phyloP scores from a whole-genome alignment of 2,113 vertebrate genomes.

The Terrapene triunguis region DNA sequence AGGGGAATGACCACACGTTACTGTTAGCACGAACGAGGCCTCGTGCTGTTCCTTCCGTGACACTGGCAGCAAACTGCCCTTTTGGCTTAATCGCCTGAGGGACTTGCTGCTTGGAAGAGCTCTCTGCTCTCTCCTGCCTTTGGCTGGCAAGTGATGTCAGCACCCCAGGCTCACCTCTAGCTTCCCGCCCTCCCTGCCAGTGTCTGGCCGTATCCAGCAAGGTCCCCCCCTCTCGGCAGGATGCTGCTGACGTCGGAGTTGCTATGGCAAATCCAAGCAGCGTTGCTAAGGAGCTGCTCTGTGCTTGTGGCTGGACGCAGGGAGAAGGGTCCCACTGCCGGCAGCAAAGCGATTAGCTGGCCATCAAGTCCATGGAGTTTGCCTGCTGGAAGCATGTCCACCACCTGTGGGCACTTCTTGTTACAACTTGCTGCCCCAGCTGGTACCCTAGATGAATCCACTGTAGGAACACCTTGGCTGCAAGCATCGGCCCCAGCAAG shows the following conservation, averaged over 20 bases:
- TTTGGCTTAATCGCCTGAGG: neutral
- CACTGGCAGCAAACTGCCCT: neutral
- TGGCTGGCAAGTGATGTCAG: neutral
- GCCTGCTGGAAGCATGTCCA: neutral
- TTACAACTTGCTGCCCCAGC: neutral
- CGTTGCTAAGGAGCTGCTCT: neutral
- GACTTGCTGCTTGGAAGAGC: neutral
- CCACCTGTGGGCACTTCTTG: neutral
- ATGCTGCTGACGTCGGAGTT: neutral
- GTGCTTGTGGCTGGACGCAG: neutral
- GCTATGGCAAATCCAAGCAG: neutral
- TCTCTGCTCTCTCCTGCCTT: neutral
- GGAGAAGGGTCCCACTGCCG: neutral
- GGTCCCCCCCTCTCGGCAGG: neutral
- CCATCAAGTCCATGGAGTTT: neutral
- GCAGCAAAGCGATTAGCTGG: neutral
- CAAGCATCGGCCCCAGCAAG: neutral
- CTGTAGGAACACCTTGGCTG: neutral
- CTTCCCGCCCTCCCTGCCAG: neutral
- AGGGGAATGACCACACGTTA: neutral
- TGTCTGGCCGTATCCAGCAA: neutral
- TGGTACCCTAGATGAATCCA: neutral
- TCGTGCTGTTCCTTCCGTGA: neutral
- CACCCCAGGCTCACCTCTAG: neutral
- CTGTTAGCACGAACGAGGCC: rapidly evolving